Evolutionary conservation across 2,797 vertebrate species (phyloP), one percentile per base, ranked within the genome.

Genomic region (Microctenopoma lineatum): DNA sequence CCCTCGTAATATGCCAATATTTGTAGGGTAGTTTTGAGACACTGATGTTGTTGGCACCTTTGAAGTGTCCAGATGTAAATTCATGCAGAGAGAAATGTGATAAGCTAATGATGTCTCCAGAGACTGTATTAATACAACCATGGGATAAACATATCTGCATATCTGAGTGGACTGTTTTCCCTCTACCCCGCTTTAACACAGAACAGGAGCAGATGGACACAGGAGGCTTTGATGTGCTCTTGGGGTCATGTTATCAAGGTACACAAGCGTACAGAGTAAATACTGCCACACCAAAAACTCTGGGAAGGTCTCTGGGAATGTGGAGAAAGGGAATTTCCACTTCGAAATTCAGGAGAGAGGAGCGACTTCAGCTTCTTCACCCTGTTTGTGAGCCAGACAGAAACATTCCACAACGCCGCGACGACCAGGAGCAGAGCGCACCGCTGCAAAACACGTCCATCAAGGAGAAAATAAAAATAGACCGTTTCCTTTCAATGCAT

Each of bases 21-120:
- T 63, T 61, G 59, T 13, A 41, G 50, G 53, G 64, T 71, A 63
- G 34, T 39, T 68, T 82, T 81, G 62, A 83, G 82, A 83, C 59
- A 50, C 75, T 63, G 50, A 73, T 77, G 80, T 60, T 58, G 70
- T 69, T 87, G 86, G 78, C 84, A 88, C 75, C 85, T 89, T 91
- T 92, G 88, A 92, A 86, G 84, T 89, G 84, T 90, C 89, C 88
- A 88, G 80, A 91, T 89, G 77, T 85, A 89, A 84, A 91, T 87
- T 71, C 70, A 65, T 63, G 80, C 64, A 42, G 61, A 73, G 73
- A 83, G 87, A 66, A 84, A 85, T 66, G 84, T 69, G 89, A 90
- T 91, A 91, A 91, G 88, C 88, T 92, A 92, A 92, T 91, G 89
- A 90, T 42, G 82, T 92, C 90, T 83, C 84, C 0, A 2, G 79